Conservation (phyloP, 2,797 vertebrate species). For the Hoplostethus atlanticus region DNA sequence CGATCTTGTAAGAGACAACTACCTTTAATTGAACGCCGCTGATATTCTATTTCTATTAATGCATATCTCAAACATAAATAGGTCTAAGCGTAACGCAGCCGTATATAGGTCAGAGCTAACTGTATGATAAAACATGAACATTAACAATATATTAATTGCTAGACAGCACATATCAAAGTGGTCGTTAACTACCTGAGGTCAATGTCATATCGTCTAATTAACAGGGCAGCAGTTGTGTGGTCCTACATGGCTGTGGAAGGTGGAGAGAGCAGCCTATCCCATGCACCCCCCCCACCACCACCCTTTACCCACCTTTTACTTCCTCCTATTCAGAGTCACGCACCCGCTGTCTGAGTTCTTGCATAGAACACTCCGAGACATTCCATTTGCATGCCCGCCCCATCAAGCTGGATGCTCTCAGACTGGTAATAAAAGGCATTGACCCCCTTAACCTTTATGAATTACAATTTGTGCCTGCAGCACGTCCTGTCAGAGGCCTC, state of each 20-base stretch:
- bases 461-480: slow-evolving; percentile 92
- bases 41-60: slow-evolving; percentile 54
- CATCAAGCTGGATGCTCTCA: slow-evolving; percentile 89
- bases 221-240: slow-evolving; percentile 78
- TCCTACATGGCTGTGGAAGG: slow-evolving; percentile 78
- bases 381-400: slow-evolving; percentile 88
- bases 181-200: slow-evolving; percentile 83
- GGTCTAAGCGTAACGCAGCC: slow-evolving; percentile 48
- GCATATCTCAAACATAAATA: slow-evolving; percentile 57
- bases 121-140: slow-evolving; percentile 76
- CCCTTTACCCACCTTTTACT: slow-evolving; percentile 70
- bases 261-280: slow-evolving; percentile 72
- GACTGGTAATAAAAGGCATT: slow-evolving; percentile 91
- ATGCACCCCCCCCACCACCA: slow-evolving; percentile 53
- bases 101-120: slow-evolving; percentile 78
- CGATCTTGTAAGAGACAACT: slow-evolving; percentile 2
- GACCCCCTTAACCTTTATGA: slow-evolving; percentile 92
- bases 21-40: slow-evolving; percentile 26
- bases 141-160: slow-evolving; percentile 83
- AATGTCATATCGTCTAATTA: slow-evolving; percentile 85
- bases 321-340: slow-evolving; percentile 74
- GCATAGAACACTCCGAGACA: slow-evolving; percentile 85
- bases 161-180: slow-evolving; percentile 80
- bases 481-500: slow-evolving; percentile 90
- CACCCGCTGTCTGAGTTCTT: slow-evolving; percentile 80